Base-by-base conservation (phyloP, 2,797 vertebrate species). In the Sus cebifrons region DNA sequence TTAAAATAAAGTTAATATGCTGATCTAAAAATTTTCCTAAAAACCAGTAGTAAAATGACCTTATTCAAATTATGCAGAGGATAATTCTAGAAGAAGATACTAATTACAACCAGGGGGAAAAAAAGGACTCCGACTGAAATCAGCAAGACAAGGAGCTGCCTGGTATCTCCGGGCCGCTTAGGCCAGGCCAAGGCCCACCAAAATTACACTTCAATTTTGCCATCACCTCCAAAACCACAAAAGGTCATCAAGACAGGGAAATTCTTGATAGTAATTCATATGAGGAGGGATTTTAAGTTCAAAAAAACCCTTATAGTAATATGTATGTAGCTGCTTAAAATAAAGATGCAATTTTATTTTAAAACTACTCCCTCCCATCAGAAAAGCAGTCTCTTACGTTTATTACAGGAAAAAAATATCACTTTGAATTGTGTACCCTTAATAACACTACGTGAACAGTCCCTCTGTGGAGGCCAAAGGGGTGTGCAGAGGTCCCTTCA, bases 341-440 rank as follows among this genome's bases (percentile, higher is more conserved):
- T 54, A 89, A 67, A 89, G 60, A 79, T 60, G 60, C 16, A 81
- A 94, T 79, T 44, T 85, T 92, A 84, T 67, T 94, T 77, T 92
- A 21, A 94, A 89, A 85, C 62, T 89, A 92, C 67, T 44, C 54
- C 2, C 23, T 5, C 23, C 29, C 49, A 89, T 60, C 85, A 96
- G 67, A 94, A 94, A 89, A 40, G 32, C 4, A 75, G 23, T 71
- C 58, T 64, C 65, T 85, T 70, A 86, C 62, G 62, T 91, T 82
- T 84, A 58, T 78, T 94, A 85, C 21, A 85, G 29, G 23, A 49
- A 79, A 64, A 86, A 91, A 84, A 78, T 25, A 71, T n/a, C 3
- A 15, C 68, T 71, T 68, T 29, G 65, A 54, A 92, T 65, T 86
- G 29, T 52, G 6, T 64, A 21, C 36, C 40, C 82, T 77, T 62